A percentile compares a stretch with the other conserved stretches of the same genome.
Conservation (phyloP, 2,797 vertebrate species). For the Phoeniculus purpureus region DNA sequence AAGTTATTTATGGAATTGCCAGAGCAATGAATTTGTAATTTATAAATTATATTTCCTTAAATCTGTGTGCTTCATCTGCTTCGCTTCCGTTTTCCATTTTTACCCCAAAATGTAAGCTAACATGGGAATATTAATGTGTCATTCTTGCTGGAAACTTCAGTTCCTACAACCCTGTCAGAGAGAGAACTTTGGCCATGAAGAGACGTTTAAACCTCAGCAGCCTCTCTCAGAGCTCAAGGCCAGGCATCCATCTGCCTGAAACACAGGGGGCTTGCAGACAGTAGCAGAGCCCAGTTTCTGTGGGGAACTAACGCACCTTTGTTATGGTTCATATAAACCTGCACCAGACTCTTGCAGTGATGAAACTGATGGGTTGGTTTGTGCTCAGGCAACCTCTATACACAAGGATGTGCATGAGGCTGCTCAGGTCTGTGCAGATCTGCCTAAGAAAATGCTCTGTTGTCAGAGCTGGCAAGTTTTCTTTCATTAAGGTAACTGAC, state of each 20-base stretch:
- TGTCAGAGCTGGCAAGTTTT: background rate
- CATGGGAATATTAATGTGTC: background rate
- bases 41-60: background rate
- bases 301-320: background rate
- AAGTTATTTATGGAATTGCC: background rate
- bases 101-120: background rate
- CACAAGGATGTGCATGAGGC: background rate
- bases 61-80: background rate
- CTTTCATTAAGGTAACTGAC: conserved; percentile 10
- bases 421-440: background rate
- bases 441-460: background rate
- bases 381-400: background rate
- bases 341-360: background rate
- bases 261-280: background rate
- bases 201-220: background rate
- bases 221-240: background rate
- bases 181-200: too few relatives aligned
- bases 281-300: background rate
- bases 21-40: background rate
- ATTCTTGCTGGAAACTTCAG: background rate
- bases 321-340: background rate
- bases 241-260: fast-evolving
- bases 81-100: background rate
- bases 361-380: background rate
- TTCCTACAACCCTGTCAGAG: background rate